Conservation (phyloP, 2,113 vertebrate species). For the Boulengeromyrus knoepffleri region DNA sequence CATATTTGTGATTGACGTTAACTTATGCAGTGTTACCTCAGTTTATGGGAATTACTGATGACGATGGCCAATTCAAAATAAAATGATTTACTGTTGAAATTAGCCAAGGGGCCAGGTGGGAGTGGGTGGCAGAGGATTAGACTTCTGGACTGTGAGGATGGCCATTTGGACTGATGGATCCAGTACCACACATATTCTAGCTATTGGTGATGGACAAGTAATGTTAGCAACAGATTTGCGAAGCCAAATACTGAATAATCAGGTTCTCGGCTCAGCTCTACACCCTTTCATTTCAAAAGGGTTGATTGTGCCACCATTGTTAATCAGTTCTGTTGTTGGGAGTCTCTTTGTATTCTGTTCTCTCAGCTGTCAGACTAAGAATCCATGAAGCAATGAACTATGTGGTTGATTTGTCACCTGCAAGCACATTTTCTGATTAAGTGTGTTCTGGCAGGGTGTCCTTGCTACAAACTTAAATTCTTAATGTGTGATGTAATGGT, state of each 20-base stretch:
- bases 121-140: conserved; percentile 18
- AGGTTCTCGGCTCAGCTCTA: conserved; percentile 2
- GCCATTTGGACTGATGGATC: conserved; percentile 16
- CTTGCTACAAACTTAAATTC: not conserved
- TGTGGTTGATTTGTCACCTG: not conserved
- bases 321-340: not conserved
- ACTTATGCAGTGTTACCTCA: conserved; percentile 19
- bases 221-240: conserved; percentile 18
- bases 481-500: not conserved
- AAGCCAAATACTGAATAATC: conserved; percentile 29
- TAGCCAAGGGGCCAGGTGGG: conserved; percentile 17
- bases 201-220: conserved; percentile 16
- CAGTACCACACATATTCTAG: conserved; percentile 34
- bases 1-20: conserved; percentile 11
- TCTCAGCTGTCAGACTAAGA: not conserved
- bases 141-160: conserved; percentile 17
- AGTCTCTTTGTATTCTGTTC: not conserved
- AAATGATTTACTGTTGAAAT: conserved; percentile 13
- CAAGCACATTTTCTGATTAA: not conserved
- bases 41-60: conserved; percentile 18
- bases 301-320: conserved; percentile 15
- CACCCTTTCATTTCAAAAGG: conserved; percentile 12
- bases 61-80: conserved; percentile 14
- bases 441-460: not conserved
- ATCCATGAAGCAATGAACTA: not conserved